Evolutionary conservation across 2,797 vertebrate genomes (phyloP).

Genomic region (Pogoniulus pusillus): DNA sequence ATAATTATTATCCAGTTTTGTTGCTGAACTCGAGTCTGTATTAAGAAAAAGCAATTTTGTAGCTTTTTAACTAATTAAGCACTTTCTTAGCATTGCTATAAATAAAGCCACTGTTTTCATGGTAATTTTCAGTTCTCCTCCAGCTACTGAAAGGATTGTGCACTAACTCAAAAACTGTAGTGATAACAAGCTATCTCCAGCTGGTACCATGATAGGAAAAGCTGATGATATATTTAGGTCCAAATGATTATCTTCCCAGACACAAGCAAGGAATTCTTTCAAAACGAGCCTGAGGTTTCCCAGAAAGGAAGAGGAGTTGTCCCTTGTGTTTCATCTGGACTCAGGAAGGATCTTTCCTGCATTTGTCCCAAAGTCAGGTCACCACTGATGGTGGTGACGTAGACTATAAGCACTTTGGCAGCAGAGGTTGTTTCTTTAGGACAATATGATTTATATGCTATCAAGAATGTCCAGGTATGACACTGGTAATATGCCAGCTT

Average conservation of each 20-base stretch:
- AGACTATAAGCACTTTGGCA: accelerated
- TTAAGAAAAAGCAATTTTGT: slow-evolving; percentile 33
- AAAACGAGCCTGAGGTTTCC: background rate
- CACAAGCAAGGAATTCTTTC: background rate
- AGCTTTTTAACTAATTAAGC: slow-evolving; percentile 44
- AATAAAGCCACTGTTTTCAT: slow-evolving; percentile 16
- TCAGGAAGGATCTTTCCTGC: background rate
- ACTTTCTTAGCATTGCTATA: slow-evolving; percentile 14
- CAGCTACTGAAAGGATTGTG: background rate
- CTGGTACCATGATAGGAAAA: slow-evolving; percentile 9
- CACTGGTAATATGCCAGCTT: background rate
- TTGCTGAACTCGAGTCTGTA: slow-evolving; percentile 4
- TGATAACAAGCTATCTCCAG: slow-evolving; percentile 49
- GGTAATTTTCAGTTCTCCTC: background rate
- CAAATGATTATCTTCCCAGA: background rate
- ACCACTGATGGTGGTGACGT: accelerated
- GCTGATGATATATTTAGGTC: background rate
- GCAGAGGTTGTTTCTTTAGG: background rate
- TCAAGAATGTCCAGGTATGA: background rate
- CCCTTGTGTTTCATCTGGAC: background rate
- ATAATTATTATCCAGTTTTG: slow-evolving; percentile 27
- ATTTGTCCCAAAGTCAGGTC: background rate
- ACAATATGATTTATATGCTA: background rate
- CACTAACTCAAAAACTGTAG: background rate
- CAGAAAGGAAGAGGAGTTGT: background rate